phyloP scores from a whole-genome alignment of 2,797 vertebrate genomes.

The Brachymystax lenok region DNA sequence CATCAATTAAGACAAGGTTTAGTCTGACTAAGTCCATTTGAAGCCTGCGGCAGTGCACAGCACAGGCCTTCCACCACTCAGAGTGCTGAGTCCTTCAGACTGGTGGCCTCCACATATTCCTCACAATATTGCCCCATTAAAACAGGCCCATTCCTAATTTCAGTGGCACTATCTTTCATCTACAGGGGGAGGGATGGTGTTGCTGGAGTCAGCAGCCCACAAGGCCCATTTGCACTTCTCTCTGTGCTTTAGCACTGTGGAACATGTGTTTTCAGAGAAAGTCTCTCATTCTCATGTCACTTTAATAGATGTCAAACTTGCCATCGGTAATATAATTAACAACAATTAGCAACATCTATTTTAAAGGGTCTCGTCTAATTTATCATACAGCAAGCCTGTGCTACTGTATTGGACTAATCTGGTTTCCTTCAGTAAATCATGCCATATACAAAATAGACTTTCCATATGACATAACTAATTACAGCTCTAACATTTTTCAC shows the following conservation, averaged over 20 bases:
- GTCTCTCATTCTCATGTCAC: constrained; percentile 59
- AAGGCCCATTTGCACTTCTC: constrained; percentile 58
- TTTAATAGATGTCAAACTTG: constrained; percentile 71
- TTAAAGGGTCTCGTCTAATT: constrained; percentile 45
- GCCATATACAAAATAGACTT: not conserved
- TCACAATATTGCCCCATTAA: constrained; percentile 57
- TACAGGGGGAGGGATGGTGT: constrained; percentile 35
- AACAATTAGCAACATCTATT: constrained; percentile 60
- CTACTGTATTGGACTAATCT: constrained; percentile 42
- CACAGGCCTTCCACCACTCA: constrained; percentile 24
- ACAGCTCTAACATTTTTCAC: not conserved
- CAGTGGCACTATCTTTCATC: constrained; percentile 49
- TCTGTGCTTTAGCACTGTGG: constrained; percentile 28
- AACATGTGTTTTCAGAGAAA: constrained; percentile 43
- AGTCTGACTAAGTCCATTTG: constrained; percentile 34
- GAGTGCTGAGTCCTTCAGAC: constrained; percentile 38
- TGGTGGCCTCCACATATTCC: constrained; percentile 43
- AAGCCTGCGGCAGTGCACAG: constrained; percentile 32
- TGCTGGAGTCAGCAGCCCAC: constrained; percentile 62
- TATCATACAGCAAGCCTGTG: constrained; percentile 46
- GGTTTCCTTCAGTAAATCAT: constrained; percentile 21
- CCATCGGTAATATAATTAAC: constrained; percentile 49
- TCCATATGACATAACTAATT: constrained; percentile 4
- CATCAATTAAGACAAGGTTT: constrained; percentile 51
- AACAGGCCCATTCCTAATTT: constrained; percentile 63